A percentile compares a stretch with the other conserved stretches of the same genome.
These are phyloP conservation scores for Chloropsis cyanopogon DNA, from an alignment of 2,113 vertebrate genomes.

Conservation along the genomic window DNA sequence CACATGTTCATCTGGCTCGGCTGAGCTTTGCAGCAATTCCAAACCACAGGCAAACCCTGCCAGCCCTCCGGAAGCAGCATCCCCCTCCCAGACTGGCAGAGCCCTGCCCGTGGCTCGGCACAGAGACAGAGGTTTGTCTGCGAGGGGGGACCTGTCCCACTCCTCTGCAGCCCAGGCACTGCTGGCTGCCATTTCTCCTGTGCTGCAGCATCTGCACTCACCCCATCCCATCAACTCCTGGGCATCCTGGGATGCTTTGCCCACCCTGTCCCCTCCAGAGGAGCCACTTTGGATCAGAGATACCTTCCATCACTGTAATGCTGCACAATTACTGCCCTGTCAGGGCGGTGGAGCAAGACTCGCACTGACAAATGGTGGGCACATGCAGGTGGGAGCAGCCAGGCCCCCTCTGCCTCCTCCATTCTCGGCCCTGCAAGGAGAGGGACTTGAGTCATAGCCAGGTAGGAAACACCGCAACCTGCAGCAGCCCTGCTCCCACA, in stretches of 20 bases:
- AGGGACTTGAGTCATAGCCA: not conserved
- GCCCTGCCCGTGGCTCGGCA: not conserved
- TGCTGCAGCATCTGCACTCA: not conserved
- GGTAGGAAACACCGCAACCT: not conserved
- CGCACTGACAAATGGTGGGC: not conserved
- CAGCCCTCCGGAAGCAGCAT: not conserved
- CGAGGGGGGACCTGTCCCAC: accelerated
- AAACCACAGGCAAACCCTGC: not conserved
- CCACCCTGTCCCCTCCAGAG: not conserved
- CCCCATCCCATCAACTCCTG: not conserved
- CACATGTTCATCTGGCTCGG: conserved; percentile 11
- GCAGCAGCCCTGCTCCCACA: not conserved
- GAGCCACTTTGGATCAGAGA: not conserved
- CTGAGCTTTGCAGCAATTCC: not conserved
- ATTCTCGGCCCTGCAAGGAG: not conserved
- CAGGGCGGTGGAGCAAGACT: not conserved
- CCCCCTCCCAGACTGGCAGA: not conserved
- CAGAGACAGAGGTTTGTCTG: not conserved
- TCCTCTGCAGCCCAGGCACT: not conserved
- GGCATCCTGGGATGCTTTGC: not conserved
- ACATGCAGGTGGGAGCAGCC: not conserved
- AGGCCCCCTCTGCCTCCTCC: not conserved
- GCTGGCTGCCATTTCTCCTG: accelerated
- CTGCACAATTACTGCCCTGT: not conserved
- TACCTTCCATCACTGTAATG: not conserved